phyloP scores from a whole-genome alignment of 2,888 invertebrate genomes.

The Agelastica alni region DNA sequence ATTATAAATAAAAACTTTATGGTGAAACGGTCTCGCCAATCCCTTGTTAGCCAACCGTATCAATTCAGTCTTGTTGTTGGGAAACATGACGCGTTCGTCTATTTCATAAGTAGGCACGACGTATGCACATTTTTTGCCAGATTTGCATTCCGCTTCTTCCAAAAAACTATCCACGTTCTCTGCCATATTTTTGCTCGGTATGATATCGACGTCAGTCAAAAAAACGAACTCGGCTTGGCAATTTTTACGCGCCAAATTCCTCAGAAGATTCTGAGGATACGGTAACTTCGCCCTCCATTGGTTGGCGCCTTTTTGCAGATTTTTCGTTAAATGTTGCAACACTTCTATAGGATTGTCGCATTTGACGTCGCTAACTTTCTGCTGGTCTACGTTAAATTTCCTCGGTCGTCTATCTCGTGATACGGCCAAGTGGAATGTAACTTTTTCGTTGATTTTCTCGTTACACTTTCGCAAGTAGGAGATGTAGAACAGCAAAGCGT shows the following conservation, averaged over 20 bases:
- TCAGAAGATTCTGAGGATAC: constrained; percentile 88
- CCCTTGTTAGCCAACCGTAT: constrained; percentile 76
- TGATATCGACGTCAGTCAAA: constrained; percentile 85
- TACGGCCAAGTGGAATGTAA: constrained; percentile 76
- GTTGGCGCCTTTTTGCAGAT: constrained; percentile 34
- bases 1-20: constrained; percentile 89
- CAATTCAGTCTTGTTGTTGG: constrained; percentile 78
- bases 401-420: constrained; percentile 62
- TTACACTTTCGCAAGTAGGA: constrained; percentile 77
- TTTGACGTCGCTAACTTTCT: constrained; percentile 56
- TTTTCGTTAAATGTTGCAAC: constrained; percentile 61
- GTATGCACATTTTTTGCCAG: constrained; percentile 72
- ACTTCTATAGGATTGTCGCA: constrained; percentile 73
- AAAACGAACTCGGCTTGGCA: constrained; percentile 82
- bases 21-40: constrained; percentile 85
- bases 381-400: constrained; percentile 47
- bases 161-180: constrained; percentile 73
- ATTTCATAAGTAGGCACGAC: constrained; percentile 91
- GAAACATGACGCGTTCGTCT: constrained; percentile 77
- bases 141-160: constrained; percentile 59
- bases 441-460: constrained; percentile 70
- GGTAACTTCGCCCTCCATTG: constrained; percentile 74
- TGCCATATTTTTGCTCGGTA: constrained; percentile 77
- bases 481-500: constrained; percentile 72
- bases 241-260: constrained; percentile 84